Evolutionary conservation across 2,888 invertebrate species (phyloP).

Genomic region (Pocota personata): DNA sequence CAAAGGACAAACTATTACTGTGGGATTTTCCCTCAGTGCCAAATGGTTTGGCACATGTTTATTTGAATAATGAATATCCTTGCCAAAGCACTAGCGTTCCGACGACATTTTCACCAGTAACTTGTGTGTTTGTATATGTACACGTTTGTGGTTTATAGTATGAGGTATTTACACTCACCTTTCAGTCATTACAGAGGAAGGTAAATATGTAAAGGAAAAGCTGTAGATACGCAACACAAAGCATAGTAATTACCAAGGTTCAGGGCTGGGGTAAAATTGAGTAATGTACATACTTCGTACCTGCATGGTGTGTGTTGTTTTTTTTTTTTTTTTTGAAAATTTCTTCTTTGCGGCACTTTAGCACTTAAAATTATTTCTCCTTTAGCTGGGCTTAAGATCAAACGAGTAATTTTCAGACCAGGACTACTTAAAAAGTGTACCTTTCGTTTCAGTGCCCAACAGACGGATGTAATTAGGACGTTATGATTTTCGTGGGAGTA

Average conservation of each 20-base stretch:
- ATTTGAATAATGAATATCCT: conserved; percentile 52
- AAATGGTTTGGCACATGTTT: conserved; percentile 48
- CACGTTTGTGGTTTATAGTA: neutral
- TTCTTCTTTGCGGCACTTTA: conserved; percentile 8
- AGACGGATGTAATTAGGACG: neutral
- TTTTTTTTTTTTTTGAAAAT: too few relatives aligned
- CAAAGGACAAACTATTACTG: conserved; percentile 42
- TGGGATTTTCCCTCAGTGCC: conserved; percentile 9
- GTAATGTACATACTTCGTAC: neutral
- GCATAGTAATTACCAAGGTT: conserved; percentile 44
- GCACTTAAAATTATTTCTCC: conserved; percentile 68
- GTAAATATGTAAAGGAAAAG: neutral
- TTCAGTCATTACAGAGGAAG: neutral
- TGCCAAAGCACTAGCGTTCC: neutral
- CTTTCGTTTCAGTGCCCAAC: neutral
- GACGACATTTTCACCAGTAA: neutral
- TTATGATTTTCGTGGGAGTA: too few relatives aligned
- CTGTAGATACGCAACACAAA: conserved; percentile 9
- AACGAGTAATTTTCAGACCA: neutral
- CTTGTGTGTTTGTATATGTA: neutral
- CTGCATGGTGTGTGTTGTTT: neutral
- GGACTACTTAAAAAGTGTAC: neutral
- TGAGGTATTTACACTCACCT: conserved; percentile 29
- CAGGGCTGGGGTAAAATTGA: conserved; percentile 19
- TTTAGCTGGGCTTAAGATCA: neutral